Evolutionary conservation across 2,113 vertebrate species (phyloP).

Genomic region (Sturnus vulgaris): DNA sequence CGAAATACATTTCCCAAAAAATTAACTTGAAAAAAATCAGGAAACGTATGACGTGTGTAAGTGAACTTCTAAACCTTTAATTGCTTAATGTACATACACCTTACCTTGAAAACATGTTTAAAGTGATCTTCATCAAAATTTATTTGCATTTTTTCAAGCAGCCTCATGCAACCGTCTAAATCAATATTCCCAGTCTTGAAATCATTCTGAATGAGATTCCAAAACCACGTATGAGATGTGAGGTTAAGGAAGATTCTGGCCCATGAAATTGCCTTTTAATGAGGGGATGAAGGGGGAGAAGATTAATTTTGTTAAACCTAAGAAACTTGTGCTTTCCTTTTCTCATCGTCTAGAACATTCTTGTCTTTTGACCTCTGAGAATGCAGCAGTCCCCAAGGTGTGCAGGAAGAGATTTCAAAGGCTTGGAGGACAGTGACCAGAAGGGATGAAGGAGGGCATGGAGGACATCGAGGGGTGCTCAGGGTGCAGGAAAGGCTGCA

Average conservation of each 20-base stretch:
- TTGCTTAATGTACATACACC: neutral
- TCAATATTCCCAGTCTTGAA: conserved; percentile 66
- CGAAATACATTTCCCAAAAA: neutral
- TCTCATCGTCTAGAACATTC: neutral
- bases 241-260: conserved; percentile 60
- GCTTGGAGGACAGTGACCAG: neutral
- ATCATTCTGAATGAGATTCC: conserved; percentile 59
- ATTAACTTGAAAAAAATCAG: neutral
- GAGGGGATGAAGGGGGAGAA: rapidly evolving
- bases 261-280: neutral
- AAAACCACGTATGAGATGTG: conserved; percentile 65
- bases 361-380: neutral
- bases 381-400: neutral
- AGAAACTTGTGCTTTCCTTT: neutral
- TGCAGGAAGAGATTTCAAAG: neutral
- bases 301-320: neutral
- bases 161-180: conserved; percentile 38
- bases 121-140: conserved; percentile 46
- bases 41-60: neutral
- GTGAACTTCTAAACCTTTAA: neutral
- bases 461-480: neutral
- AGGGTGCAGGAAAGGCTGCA: neutral
- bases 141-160: conserved; percentile 68
- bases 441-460: rapidly evolving
- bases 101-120: conserved; percentile 75